These are phyloP conservation scores for Columba livia DNA, from an alignment of 2,113 vertebrate species.

Conservation along the genomic window DNA sequence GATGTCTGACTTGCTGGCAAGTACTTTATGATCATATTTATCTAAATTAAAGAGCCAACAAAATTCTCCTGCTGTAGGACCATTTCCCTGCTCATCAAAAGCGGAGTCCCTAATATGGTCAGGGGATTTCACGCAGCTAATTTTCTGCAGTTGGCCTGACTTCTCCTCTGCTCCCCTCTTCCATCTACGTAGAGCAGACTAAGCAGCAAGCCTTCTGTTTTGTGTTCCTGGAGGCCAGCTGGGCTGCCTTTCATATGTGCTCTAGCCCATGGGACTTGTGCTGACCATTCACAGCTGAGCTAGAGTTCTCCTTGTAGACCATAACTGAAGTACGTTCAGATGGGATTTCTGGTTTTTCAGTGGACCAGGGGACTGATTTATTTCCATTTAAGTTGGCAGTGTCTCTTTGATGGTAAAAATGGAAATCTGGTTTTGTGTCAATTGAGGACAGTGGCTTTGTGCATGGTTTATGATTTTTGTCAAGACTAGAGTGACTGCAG, in stretches of 20 bases:
- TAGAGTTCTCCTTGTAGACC: neutral
- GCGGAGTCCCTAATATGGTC: neutral
- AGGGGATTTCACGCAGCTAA: neutral
- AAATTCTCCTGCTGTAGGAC: neutral
- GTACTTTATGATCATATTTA: neutral
- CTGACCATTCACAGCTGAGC: neutral
- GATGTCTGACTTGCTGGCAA: neutral
- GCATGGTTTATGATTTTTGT: neutral
- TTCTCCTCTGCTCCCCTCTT: neutral
- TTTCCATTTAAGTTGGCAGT: neutral
- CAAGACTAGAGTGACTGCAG: neutral
- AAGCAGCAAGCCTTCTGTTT: neutral
- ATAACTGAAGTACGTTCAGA: neutral
- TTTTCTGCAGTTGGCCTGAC: neutral
- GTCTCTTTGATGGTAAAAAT: neutral
- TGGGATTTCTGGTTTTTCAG: neutral
- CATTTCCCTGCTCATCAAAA: neutral
- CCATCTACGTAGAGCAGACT: neutral
- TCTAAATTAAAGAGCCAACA: neutral
- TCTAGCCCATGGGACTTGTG: neutral
- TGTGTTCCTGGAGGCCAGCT: neutral
- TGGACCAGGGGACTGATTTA: neutral
- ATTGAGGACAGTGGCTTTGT: neutral
- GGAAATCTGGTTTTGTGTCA: neutral
- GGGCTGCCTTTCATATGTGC: neutral